Conservation (phyloP, 2,888 invertebrate genomes). For the Cheilosia variabilis region DNA sequence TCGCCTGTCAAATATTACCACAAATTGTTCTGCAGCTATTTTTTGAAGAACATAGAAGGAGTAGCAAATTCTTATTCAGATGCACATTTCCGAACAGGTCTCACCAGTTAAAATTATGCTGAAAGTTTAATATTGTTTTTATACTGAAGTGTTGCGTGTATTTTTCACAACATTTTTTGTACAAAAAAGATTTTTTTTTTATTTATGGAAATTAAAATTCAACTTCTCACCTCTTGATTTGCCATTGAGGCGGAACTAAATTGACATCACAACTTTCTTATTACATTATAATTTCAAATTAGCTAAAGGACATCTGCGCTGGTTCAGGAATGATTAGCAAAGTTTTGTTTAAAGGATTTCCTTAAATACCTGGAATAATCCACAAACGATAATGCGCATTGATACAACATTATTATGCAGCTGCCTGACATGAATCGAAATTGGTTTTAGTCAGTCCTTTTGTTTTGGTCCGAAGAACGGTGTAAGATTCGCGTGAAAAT, state of each 20-base stretch:
- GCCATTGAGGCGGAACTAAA: slow-evolving; percentile 48
- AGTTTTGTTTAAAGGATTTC: slow-evolving; percentile 14
- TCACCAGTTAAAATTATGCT: too few relatives aligned
- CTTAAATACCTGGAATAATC: slow-evolving; percentile 34
- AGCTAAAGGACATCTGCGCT: background rate
- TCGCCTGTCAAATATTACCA: too few relatives aligned
- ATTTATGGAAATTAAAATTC: background rate
- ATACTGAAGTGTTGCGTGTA: background rate
- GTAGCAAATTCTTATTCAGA: too few relatives aligned
- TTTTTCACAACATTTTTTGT: background rate
- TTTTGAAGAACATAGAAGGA: too few relatives aligned
- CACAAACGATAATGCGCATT: slow-evolving; percentile 52
- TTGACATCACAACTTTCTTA: slow-evolving; percentile 51
- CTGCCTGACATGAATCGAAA: slow-evolving; percentile 28
- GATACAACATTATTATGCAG: slow-evolving; percentile 30
- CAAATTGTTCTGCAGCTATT: too few relatives aligned
- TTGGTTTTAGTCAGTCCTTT: background rate
- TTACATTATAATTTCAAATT: slow-evolving; percentile 70
- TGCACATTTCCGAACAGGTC: too few relatives aligned
- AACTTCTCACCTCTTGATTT: slow-evolving; percentile 17
- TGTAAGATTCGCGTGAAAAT: background rate
- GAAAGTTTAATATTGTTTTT: background rate
- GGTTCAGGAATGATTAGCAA: slow-evolving; percentile 28
- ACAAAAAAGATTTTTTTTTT: background rate
- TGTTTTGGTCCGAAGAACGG: background rate